Evolutionary conservation across 1,140 invertebrate species (phyloP).

Genomic region (Coenobita brevimanus): DNA sequence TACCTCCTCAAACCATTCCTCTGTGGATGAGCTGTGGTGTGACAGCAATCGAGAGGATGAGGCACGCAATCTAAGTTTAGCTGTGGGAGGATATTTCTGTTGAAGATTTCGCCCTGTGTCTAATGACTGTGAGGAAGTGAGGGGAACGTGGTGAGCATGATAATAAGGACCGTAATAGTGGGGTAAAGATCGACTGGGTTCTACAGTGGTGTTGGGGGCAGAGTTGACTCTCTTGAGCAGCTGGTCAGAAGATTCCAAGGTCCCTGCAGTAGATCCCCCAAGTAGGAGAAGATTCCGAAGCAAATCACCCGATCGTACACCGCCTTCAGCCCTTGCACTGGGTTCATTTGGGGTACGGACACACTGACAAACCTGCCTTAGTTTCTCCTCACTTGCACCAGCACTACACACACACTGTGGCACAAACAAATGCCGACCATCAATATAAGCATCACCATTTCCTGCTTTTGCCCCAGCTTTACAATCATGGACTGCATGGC

Average conservation of each 20-base stretch:
- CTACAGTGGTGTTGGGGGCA: constrained; percentile 39
- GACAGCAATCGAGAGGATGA: constrained; percentile 70
- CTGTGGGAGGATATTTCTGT: constrained; percentile 29
- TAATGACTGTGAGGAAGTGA: constrained; percentile 45
- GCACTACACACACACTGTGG: constrained; percentile 63
- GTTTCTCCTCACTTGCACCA: constrained; percentile 59
- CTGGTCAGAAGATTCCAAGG: constrained; percentile 30
- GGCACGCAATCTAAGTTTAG: constrained; percentile 43
- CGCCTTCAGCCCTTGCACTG: constrained; percentile 26
- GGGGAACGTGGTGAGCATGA: constrained; percentile 18
- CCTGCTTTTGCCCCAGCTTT: background rate
- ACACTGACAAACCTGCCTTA: constrained; percentile 49
- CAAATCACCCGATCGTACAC: constrained; percentile 38
- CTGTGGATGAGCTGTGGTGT: constrained; percentile 73
- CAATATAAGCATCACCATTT: no score
- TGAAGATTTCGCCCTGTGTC: constrained; percentile 42
- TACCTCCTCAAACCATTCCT: constrained; percentile 74
- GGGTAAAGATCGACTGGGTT: background rate
- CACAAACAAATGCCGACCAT: constrained; percentile 36
- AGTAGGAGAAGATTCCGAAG: constrained; percentile 51
- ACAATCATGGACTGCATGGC: constrained; percentile 28
- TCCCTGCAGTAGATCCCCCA: constrained; percentile 2
- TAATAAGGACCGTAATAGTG: no score
- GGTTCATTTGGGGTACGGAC: constrained; percentile 13
- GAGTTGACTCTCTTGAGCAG: constrained; percentile 54